Evolutionary conservation across 2,797 vertebrate genomes (phyloP).

Genomic region (Sebastes dallii): DNA sequence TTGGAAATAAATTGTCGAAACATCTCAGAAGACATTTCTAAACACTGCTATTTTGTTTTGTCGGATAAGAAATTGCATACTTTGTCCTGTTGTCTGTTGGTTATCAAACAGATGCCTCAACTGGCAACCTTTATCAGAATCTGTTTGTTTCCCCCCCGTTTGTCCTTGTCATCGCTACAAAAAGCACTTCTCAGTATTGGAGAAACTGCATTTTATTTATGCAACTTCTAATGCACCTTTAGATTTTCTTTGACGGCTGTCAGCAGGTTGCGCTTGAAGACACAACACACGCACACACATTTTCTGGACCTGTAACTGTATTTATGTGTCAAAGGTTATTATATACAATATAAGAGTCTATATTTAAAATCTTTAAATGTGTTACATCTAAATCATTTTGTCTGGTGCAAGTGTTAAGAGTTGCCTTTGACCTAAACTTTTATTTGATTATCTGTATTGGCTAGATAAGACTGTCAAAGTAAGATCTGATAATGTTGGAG

Average conservation of each 20-base stretch:
- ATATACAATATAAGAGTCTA: not conserved
- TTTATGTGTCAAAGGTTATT: not conserved
- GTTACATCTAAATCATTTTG: not conserved
- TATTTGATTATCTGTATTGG: not conserved
- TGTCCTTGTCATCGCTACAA: not conserved
- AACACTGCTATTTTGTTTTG: not conserved
- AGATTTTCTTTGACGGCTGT: not conserved
- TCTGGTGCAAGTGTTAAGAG: not conserved
- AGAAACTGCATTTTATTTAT: not conserved
- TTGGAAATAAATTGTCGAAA: not conserved
- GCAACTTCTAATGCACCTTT: not conserved
- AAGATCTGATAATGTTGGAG: conserved; percentile 30
- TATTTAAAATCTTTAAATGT: not conserved
- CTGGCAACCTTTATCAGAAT: not conserved
- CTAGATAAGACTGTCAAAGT: too few species aligned
- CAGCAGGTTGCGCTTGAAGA: not conserved
- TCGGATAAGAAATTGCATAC: not conserved
- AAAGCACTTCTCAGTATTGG: not conserved
- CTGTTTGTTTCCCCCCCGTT: too few species aligned
- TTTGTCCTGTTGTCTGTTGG: not conserved
- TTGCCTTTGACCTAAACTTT: not conserved
- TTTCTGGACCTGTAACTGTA: not conserved
- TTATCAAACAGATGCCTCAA: not conserved
- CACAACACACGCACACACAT: not conserved
- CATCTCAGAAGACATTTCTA: not conserved